Conservation (phyloP, 2,113 vertebrate species). For the Peromyscus californicus region DNA sequence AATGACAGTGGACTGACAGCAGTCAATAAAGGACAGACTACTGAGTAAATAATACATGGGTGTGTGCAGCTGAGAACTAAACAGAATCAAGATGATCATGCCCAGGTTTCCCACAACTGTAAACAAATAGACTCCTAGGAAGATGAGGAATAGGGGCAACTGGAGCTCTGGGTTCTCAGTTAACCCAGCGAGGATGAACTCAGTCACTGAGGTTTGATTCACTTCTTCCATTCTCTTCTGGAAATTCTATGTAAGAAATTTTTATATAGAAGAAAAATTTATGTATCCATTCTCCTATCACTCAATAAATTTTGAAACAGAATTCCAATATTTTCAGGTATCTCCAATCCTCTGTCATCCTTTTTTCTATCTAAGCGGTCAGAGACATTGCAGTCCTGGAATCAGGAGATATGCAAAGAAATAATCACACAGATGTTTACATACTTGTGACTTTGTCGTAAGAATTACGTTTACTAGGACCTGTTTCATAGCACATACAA, state of each 20-base stretch:
- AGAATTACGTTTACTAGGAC: background rate
- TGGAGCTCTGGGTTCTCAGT: background rate
- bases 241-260: background rate
- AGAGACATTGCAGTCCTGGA: background rate
- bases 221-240: background rate
- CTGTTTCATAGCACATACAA: background rate
- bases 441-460: background rate
- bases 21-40: conserved; percentile 22
- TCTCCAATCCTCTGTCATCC: background rate
- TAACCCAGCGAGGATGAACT: background rate
- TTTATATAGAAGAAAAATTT: background rate
- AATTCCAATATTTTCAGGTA: background rate
- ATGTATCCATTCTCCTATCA: background rate
- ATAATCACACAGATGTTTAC: background rate
- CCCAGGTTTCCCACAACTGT: conserved; percentile 44
- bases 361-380: background rate
- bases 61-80: background rate
- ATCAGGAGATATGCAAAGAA: background rate
- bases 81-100: conserved; percentile 2
- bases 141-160: conserved; percentile 21
- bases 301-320: background rate
- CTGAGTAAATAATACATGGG: conserved; percentile 39
- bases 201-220: conserved; percentile 9
- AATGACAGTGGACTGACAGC: conserved; percentile 39
- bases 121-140: conserved; percentile 13